Conservation (phyloP, 2,797 vertebrate genomes). For the Protosalanx chinensis region DNA sequence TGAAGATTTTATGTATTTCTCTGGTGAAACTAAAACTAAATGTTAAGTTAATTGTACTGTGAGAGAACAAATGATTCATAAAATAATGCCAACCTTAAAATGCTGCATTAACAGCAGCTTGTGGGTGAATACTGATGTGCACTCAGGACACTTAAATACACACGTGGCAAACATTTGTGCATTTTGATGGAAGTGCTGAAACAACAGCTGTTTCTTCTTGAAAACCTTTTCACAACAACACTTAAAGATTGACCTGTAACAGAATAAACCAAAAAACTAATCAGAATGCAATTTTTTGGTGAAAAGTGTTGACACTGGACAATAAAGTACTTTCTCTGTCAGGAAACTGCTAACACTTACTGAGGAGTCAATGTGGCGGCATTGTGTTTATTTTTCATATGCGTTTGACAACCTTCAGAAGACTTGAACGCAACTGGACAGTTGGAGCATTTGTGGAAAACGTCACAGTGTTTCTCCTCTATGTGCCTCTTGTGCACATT, state of each 20-base stretch:
- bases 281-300: slow-evolving; percentile 2
- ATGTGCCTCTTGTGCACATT: slow-evolving; percentile 88
- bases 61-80: neutral
- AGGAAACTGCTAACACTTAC: slow-evolving; percentile 73
- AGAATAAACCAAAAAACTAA: neutral
- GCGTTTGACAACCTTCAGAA: slow-evolving; percentile 77
- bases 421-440: slow-evolving; percentile 96
- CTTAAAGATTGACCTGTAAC: slow-evolving; percentile 89
- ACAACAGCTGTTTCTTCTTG: slow-evolving; percentile 89
- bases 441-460: slow-evolving; percentile 90
- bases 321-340: too few species aligned
- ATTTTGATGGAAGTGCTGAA: slow-evolving; percentile 92
- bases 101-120: slow-evolving; percentile 91
- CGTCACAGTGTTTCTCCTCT: slow-evolving; percentile 90
- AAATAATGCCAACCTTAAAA: slow-evolving; percentile 82
- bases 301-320: neutral
- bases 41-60: neutral
- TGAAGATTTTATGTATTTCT: too few species aligned
- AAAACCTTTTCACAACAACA: slow-evolving; percentile 94
- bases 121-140: slow-evolving; percentile 87
- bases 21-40: neutral
- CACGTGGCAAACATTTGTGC: slow-evolving; percentile 78
- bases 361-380: slow-evolving; percentile 71
- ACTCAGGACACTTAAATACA: slow-evolving; percentile 95
- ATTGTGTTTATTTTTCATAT: slow-evolving; percentile 84